Percentiles rank a stretch among this genome's conserved stretches.
Conservation (phyloP, 2,797 vertebrate genomes). For the Ceryle rudis region DNA sequence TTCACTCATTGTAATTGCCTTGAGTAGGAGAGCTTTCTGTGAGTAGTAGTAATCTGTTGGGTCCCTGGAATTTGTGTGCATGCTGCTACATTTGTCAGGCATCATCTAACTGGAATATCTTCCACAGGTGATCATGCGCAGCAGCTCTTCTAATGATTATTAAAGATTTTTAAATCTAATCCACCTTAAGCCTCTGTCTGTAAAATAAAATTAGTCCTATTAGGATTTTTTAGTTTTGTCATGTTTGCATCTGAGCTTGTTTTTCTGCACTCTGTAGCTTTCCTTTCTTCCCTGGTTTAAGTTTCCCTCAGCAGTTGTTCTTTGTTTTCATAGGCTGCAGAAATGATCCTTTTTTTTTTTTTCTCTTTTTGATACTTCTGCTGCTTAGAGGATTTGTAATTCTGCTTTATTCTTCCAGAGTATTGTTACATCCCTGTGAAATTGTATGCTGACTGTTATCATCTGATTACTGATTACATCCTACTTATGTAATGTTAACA, state of each 20-base stretch:
- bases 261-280: not conserved
- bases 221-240: not conserved
- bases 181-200: not conserved
- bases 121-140: not conserved
- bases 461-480: not conserved
- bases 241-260: not conserved
- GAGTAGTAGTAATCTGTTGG: conserved; percentile 56
- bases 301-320: not conserved
- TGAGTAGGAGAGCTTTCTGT: conserved; percentile 83
- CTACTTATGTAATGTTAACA: not conserved
- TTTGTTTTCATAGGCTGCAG: not conserved
- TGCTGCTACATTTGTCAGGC: conserved; percentile 19
- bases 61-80: not conserved
- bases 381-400: not conserved
- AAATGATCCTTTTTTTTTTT: not conserved
- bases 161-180: not conserved
- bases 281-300: not conserved
- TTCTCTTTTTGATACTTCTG: not conserved
- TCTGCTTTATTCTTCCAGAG: not conserved
- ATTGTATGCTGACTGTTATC: not conserved
- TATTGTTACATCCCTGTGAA: not conserved
- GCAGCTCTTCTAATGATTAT: not conserved
- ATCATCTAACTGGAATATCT: conserved; percentile 7
- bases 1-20: conserved; percentile 87
- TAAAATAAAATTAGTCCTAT: not conserved